Percentiles rank a stretch among this genome's conserved stretches.
These are phyloP conservation scores for Danio tinwini DNA, from an alignment of 2,797 vertebrate genomes.

Conservation along the genomic window DNA sequence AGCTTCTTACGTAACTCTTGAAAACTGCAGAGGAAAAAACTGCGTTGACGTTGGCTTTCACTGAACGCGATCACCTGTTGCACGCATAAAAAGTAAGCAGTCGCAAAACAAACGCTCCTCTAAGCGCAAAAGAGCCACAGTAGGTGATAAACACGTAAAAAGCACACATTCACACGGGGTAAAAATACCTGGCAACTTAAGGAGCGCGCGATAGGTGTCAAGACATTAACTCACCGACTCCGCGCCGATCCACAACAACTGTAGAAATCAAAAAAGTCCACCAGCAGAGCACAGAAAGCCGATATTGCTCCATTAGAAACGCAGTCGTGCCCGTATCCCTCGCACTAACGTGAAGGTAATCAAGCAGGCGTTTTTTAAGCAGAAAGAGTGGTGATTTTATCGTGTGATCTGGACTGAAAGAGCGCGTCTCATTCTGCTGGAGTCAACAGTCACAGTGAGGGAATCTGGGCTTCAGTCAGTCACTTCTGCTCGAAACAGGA, in stretches of 20 bases:
- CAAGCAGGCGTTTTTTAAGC: not conserved
- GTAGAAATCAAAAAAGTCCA: conserved; percentile 48
- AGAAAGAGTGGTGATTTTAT: not conserved
- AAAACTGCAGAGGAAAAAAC: conserved; percentile 15
- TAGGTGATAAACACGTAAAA: not conserved
- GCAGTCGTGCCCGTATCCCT: not conserved
- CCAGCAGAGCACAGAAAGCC: conserved; percentile 42
- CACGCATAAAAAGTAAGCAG: not conserved
- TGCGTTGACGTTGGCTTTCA: conserved; percentile 14
- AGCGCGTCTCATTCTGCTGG: conserved; percentile 19
- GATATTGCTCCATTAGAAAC: conserved; percentile 50
- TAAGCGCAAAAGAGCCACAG: not conserved
- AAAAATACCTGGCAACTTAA: conserved; percentile 14
- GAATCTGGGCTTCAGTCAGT: conserved; percentile 41
- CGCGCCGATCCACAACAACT: conserved; percentile 30
- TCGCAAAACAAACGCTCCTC: not conserved
- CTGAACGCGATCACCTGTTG: conserved; percentile 20
- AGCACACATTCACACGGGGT: not conserved
- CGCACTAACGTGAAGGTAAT: conserved; percentile 36
- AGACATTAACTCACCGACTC: conserved; percentile 54
- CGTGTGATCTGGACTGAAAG: not conserved
- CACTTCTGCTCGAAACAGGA: conserved; percentile 59
- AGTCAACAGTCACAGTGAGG: conserved; percentile 25
- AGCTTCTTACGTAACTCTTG: conserved; percentile 30
- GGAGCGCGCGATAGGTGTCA: conserved; percentile 44